phyloP scores from a whole-genome alignment of 2,888 invertebrate genomes.

The Blastobasis lacticolella region DNA sequence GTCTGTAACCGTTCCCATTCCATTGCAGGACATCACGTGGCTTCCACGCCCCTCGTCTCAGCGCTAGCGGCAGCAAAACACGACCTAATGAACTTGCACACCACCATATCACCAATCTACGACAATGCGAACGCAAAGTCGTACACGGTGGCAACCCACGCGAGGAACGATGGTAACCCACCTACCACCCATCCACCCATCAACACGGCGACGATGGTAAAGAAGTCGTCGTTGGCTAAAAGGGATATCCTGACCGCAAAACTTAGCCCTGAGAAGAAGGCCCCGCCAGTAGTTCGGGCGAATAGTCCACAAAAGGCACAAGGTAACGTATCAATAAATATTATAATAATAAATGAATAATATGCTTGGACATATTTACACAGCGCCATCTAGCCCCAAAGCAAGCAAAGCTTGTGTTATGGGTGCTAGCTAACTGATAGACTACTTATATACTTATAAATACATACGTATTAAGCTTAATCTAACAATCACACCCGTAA shows the following conservation, averaged over 20 bases:
- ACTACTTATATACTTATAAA: too few relatives aligned
- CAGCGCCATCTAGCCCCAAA: too few relatives aligned
- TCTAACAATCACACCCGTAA: too few relatives aligned
- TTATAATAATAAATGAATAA: too few relatives aligned
- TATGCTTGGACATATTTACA: too few relatives aligned
- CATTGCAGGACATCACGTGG: slow-evolving; percentile 43
- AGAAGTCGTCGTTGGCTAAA: slow-evolving; percentile 35
- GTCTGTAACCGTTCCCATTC: neutral
- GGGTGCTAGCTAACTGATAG: too few relatives aligned
- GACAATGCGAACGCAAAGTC: slow-evolving; percentile 50
- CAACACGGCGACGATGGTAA: slow-evolving; percentile 51
- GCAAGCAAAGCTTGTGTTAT: too few relatives aligned
- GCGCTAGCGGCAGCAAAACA: slow-evolving; percentile 33
- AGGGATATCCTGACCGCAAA: slow-evolving; percentile 47
- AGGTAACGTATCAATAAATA: too few relatives aligned
- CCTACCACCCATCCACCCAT: slow-evolving; percentile 36
- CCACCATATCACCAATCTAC: slow-evolving; percentile 63
- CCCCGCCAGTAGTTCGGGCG: slow-evolving; percentile 1
- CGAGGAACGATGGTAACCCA: slow-evolving; percentile 29
- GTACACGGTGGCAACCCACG: slow-evolving; percentile 37
- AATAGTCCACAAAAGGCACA: too few relatives aligned
- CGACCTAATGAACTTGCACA: slow-evolving; percentile 47
- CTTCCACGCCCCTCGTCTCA: slow-evolving; percentile 55
- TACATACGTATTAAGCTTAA: too few relatives aligned
- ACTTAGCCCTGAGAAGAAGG: slow-evolving; percentile 42